Percentiles rank a stretch among this genome's conserved stretches.
phyloP scores from a whole-genome alignment of 2,113 vertebrate species.

The Acinonyx jubatus region DNA sequence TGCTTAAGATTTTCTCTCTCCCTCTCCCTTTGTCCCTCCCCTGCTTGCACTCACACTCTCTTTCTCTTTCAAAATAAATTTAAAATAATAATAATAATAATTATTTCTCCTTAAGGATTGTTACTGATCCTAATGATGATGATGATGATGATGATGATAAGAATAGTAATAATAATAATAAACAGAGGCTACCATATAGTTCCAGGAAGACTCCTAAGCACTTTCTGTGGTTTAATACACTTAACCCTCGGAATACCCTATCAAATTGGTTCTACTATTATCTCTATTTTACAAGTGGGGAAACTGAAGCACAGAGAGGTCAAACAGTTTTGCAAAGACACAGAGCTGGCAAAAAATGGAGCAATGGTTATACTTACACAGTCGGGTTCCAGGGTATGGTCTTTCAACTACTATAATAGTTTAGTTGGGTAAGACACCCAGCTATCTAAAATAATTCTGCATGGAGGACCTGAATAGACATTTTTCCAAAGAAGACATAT shows the following conservation, averaged over 20 bases:
- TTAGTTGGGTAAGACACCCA: not conserved
- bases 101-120: conserved; percentile 11
- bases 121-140: not conserved
- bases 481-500: no score
- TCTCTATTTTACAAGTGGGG: not conserved
- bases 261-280: not conserved
- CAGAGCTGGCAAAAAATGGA: not conserved
- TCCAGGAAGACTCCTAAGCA: not conserved
- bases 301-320: not conserved
- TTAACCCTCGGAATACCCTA: not conserved
- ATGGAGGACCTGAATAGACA: no score
- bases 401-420: not conserved
- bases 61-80: no score
- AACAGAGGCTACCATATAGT: not conserved
- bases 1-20: no score
- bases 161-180: not conserved
- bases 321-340: not conserved
- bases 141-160: no score
- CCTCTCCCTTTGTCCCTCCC: no score
- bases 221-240: not conserved
- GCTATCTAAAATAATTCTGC: not conserved
- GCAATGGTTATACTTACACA: not conserved
- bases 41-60: no score
- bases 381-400: not conserved
- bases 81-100: no score